Evolutionary conservation across 2,888 invertebrate genomes (phyloP).

Genomic region (Lysandra bellargus): DNA sequence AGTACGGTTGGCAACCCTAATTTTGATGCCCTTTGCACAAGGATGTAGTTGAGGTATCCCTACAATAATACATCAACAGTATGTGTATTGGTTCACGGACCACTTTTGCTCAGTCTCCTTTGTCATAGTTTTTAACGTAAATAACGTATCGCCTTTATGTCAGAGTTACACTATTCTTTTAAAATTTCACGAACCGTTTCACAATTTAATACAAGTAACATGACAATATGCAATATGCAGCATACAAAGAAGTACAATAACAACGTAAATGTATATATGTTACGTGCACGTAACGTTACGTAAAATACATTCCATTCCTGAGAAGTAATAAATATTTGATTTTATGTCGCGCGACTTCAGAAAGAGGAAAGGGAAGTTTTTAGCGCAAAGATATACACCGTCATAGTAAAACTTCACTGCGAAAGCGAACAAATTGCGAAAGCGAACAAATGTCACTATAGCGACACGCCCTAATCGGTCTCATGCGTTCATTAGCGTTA

Average conservation of each 20-base stretch:
- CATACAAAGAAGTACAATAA: slow-evolving; percentile 21
- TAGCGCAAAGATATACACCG: neutral
- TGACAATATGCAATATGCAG: slow-evolving; percentile 15
- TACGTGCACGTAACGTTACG: slow-evolving; percentile 22
- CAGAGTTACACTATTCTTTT: neutral
- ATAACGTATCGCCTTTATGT: neutral
- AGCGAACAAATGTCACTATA: neutral
- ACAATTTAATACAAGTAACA: neutral
- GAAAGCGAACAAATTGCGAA: neutral
- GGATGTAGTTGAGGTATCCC: no score
- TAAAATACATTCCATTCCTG: neutral
- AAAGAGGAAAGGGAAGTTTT: neutral
- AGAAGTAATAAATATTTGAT: slow-evolving; percentile 19
- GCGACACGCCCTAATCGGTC: neutral
- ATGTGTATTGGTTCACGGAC: no score
- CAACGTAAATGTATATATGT: slow-evolving; percentile 1
- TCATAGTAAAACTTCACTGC: neutral
- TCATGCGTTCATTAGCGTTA: no score
- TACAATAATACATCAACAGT: no score
- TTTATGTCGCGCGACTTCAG: neutral
- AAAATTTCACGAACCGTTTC: neutral
- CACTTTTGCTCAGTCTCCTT: no score
- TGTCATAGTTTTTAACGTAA: no score
- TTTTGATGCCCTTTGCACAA: no score
- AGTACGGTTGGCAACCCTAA: no score